A percentile compares a stretch with the other conserved stretches of the same genome.
Evolutionary conservation across 2,888 invertebrate genomes (phyloP).

Genomic region (Parapristionchus giblindavisi): DNA sequence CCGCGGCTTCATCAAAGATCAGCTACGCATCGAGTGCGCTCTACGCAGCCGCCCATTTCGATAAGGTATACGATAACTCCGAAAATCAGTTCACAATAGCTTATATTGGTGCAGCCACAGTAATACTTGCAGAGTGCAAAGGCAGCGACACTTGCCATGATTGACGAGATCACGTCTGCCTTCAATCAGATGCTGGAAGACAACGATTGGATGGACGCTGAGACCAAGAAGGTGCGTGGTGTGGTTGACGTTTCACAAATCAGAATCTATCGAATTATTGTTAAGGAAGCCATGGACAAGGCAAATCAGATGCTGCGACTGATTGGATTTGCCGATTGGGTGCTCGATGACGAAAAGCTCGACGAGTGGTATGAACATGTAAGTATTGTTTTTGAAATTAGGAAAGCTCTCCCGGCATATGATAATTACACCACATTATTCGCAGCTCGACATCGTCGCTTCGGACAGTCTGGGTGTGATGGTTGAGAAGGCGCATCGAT

Average conservation of each 20-base stretch:
- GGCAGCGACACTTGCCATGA: constrained; percentile 81
- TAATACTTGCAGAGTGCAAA: constrained; percentile 44
- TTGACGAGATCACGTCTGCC: constrained; percentile 77
- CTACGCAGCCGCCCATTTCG: constrained; percentile 88
- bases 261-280: too few species aligned
- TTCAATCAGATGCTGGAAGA: constrained; percentile 82
- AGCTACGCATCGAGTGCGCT: constrained; percentile 76
- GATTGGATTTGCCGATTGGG: constrained; percentile 92
- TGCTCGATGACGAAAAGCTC: constrained; percentile 79
- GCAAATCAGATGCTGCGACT: constrained; percentile 61
- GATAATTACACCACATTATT: constrained; percentile 1
- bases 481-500: constrained; percentile 79
- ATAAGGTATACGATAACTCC: constrained; percentile 77
- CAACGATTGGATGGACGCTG: constrained; percentile 86
- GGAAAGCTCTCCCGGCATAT: neutral
- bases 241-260: constrained; percentile 20
- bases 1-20: constrained; percentile 42
- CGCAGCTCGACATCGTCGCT: constrained; percentile 79
- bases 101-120: neutral
- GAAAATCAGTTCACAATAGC: neutral
- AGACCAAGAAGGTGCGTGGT: constrained; percentile 75
- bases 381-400: neutral
- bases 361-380: constrained; percentile 78
- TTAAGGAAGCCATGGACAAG: constrained; percentile 51
- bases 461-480: constrained; percentile 84